phyloP scores from a whole-genome alignment of 1,140 invertebrate genomes.

The Nephotettix cincticeps region DNA sequence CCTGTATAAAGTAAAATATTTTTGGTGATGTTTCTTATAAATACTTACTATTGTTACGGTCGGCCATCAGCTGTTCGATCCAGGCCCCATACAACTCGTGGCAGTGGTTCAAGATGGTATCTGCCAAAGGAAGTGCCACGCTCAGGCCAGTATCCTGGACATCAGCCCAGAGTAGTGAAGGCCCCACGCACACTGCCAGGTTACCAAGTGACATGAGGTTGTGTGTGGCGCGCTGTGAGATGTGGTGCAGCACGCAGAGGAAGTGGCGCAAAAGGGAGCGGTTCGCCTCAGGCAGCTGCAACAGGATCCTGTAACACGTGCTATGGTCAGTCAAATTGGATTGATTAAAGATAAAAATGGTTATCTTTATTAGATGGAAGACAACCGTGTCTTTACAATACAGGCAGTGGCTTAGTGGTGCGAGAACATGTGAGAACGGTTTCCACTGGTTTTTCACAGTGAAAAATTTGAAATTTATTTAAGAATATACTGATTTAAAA shows the following conservation, averaged over 20 bases:
- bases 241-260: conserved; percentile 78
- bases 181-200: conserved; percentile 83
- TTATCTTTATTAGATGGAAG: no score
- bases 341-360: no score
- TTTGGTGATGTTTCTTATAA: no score
- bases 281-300: conserved; percentile 70
- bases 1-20: no score
- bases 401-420: no score
- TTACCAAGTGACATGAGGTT: conserved; percentile 87
- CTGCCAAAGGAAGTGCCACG: conserved; percentile 65
- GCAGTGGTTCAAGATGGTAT: conserved; percentile 78
- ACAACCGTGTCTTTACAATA: no score
- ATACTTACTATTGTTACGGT: conserved; percentile 72
- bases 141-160: conserved; percentile 53
- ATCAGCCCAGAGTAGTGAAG: conserved; percentile 72
- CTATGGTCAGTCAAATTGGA: no score
- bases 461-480: no score
- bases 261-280: conserved; percentile 73
- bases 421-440: no score
- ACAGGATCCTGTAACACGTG: conserved; percentile 58
- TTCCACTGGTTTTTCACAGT: no score
- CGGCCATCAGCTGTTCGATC: conserved; percentile 67
- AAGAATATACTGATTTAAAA: no score
- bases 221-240: conserved; percentile 70
- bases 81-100: conserved; percentile 74